phyloP scores from a whole-genome alignment of 2,113 vertebrate genomes.

The Phoenicopterus ruber region DNA sequence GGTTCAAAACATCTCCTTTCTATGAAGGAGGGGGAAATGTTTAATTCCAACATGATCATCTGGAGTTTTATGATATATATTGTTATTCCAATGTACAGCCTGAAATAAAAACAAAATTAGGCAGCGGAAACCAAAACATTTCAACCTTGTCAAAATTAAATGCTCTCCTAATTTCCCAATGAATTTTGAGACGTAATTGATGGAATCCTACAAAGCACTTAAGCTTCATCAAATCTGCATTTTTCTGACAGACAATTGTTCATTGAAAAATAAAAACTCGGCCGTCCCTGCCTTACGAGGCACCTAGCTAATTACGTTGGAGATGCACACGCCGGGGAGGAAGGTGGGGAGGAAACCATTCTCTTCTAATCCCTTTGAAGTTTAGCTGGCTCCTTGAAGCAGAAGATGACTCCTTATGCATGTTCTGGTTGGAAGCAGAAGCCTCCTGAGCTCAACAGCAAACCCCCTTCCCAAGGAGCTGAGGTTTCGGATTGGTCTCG shows the following conservation, averaged over 20 bases:
- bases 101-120: constrained; percentile 50
- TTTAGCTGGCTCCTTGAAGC: not conserved
- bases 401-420: not conserved
- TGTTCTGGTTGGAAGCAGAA: not conserved
- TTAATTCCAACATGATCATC: not conserved
- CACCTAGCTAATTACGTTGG: constrained; percentile 23
- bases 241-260: constrained; percentile 43
- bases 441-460: not conserved
- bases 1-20: not conserved
- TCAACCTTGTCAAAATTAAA: constrained; percentile 58
- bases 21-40: not conserved
- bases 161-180: constrained; percentile 44
- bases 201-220: constrained; percentile 46
- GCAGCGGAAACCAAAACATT: constrained; percentile 29
- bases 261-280: constrained; percentile 37
- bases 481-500: not conserved
- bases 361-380: not conserved
- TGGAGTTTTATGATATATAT: not conserved
- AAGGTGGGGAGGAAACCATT: not conserved
- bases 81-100: not conserved
- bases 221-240: constrained; percentile 51
- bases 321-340: not conserved
- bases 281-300: not conserved
- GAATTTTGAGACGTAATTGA: constrained; percentile 46
- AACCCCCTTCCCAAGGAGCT: not conserved